Conservation (phyloP, 2,113 vertebrate species). For the Columba livia region DNA sequence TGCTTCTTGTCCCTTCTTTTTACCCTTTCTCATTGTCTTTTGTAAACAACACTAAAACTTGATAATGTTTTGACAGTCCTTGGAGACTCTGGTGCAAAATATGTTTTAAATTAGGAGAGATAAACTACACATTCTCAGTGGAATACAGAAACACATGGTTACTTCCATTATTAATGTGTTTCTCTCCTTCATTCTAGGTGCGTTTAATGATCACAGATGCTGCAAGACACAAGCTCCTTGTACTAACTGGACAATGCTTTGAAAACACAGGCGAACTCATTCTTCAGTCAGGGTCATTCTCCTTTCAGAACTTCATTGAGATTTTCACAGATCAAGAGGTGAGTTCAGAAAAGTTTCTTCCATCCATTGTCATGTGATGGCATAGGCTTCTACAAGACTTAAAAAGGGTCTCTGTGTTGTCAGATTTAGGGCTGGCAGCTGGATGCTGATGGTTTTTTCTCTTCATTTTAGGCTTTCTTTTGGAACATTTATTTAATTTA, state of each 20-base stretch:
- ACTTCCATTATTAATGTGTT: not conserved
- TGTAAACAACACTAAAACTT: not conserved
- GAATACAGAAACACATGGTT: not conserved
- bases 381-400: not conserved
- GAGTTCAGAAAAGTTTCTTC: not conserved
- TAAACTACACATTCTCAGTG: not conserved
- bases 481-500: not conserved
- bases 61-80: not conserved
- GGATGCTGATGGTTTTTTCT: not conserved
- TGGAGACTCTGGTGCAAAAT: not conserved
- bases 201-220: constrained; percentile 95
- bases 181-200: constrained; percentile 74
- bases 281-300: constrained; percentile 95
- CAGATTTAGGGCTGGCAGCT: not conserved
- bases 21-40: not conserved
- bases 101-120: not conserved
- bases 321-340: constrained; percentile 99
- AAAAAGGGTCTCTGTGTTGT: not conserved
- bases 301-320: constrained; percentile 96
- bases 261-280: constrained; percentile 96
- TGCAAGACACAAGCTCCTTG: constrained; percentile 92
- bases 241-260: constrained; percentile 92
- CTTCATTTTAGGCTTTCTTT: not conserved
- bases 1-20: not conserved
- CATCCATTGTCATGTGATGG: not conserved